These are phyloP conservation scores for Aix galericulata DNA, from an alignment of 2,113 vertebrate genomes.

Conservation along the genomic window DNA sequence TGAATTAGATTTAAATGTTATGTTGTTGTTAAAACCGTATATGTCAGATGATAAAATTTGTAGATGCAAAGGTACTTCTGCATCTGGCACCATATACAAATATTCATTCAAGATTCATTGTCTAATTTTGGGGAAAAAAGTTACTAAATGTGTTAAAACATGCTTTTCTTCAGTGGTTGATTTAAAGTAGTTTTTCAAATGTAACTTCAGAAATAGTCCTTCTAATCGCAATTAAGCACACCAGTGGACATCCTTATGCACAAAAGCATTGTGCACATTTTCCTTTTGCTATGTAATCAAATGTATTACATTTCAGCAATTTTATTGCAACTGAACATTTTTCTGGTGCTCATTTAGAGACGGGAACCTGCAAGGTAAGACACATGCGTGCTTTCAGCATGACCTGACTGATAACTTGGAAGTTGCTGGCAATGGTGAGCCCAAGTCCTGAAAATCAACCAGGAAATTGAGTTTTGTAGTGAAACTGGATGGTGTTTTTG, in stretches of 20 bases:
- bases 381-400: rapidly evolving
- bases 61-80: neutral
- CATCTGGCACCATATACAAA: neutral
- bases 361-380: neutral
- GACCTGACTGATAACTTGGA: neutral
- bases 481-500: neutral
- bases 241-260: neutral
- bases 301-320: neutral
- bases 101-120: neutral
- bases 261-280: neutral
- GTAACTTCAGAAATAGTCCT: neutral
- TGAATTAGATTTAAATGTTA: neutral
- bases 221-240: neutral
- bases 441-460: neutral
- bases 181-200: neutral
- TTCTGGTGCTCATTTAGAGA: neutral
- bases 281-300: neutral
- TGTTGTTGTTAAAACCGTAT: neutral
- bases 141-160: neutral
- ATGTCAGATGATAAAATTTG: neutral
- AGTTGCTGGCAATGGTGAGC: neutral
- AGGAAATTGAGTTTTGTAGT: neutral
- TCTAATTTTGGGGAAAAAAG: neutral
- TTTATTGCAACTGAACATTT: neutral
- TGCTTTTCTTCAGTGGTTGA: neutral